These are phyloP conservation scores for Etheostoma spectabile DNA, from an alignment of 2,113 vertebrate species.

Conservation along the genomic window DNA sequence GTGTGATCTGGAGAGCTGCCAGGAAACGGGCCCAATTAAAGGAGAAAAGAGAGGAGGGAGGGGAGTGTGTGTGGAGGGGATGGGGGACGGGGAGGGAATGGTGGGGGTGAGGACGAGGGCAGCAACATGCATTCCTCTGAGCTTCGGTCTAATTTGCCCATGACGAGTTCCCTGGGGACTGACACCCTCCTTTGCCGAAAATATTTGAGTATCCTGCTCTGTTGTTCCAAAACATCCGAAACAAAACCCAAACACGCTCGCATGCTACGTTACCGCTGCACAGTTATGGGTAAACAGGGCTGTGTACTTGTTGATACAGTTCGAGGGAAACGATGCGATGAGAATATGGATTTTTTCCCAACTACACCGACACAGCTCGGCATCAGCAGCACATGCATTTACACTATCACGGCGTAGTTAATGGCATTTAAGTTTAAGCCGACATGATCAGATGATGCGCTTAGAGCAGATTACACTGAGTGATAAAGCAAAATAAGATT, in stretches of 20 bases:
- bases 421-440: neutral
- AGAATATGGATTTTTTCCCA: constrained; percentile 31
- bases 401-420: neutral
- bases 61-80: constrained; percentile 24
- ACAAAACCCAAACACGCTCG: constrained; percentile 55
- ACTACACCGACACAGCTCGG: neutral
- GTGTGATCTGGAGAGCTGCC: constrained; percentile 80
- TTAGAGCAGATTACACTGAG: neutral
- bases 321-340: constrained; percentile 8
- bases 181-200: constrained; percentile 52
- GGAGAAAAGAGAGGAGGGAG: constrained; percentile 62
- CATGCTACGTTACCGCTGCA: constrained; percentile 12
- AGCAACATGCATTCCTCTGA: constrained; percentile 73
- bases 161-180: constrained; percentile 58
- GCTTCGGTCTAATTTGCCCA: constrained; percentile 68
- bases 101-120: constrained; percentile 54
- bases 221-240: constrained; percentile 57
- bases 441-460: constrained; percentile 1
- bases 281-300: constrained; percentile 41
- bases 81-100: neutral
- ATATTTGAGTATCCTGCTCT: constrained; percentile 60
- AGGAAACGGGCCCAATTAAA: constrained; percentile 83
- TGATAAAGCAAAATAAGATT: neutral
- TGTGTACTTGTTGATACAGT: constrained; percentile 68
- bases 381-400: neutral